Evolutionary conservation across 2,888 invertebrate species (phyloP).

Genomic region (Cataglyphis altisquamis): DNA sequence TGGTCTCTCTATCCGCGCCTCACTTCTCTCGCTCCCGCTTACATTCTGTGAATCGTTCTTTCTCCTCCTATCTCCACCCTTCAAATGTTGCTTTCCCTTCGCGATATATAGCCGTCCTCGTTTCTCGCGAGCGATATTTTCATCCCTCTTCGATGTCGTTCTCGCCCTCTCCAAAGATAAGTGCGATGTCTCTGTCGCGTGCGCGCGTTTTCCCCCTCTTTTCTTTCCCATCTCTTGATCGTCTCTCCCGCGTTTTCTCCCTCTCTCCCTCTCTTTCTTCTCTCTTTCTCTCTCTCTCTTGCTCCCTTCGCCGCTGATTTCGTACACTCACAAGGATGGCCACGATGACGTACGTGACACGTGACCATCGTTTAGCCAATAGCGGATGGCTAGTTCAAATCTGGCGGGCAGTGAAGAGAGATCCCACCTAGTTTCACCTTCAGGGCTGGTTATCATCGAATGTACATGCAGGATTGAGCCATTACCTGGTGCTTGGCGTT

Average conservation of each 20-base stretch:
- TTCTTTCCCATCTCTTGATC: conserved; percentile 17
- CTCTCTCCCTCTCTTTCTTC: conserved; percentile 16
- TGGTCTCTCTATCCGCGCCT: conserved; percentile 47
- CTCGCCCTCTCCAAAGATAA: conserved; percentile 63
- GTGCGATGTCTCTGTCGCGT: conserved; percentile 60
- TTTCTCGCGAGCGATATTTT: conserved; percentile 60
- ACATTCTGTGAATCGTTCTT: neutral
- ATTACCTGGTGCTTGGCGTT: conserved; percentile 85
- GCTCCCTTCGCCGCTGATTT: conserved; percentile 15
- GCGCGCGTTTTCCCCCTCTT: conserved; percentile 34
- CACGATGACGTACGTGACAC: conserved; percentile 78
- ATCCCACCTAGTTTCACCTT: conserved; percentile 74
- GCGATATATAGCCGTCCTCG: conserved; percentile 59
- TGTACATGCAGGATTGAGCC: conserved; percentile 86
- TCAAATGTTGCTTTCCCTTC: conserved; percentile 18
- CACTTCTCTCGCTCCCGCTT: conserved; percentile 35
- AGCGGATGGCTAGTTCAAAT: conserved; percentile 72
- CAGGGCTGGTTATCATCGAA: conserved; percentile 83
- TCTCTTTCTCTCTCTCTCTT: conserved; percentile 14
- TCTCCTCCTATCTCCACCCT: conserved; percentile 50
- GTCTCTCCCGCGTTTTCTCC: neutral
- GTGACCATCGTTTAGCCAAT: conserved; percentile 75
- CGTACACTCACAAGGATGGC: conserved; percentile 74
- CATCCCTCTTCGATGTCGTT: conserved; percentile 43
- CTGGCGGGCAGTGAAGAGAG: conserved; percentile 74